Evolutionary conservation across 2,888 invertebrate genomes (phyloP).

Genomic region (Amphipyra berbera): DNA sequence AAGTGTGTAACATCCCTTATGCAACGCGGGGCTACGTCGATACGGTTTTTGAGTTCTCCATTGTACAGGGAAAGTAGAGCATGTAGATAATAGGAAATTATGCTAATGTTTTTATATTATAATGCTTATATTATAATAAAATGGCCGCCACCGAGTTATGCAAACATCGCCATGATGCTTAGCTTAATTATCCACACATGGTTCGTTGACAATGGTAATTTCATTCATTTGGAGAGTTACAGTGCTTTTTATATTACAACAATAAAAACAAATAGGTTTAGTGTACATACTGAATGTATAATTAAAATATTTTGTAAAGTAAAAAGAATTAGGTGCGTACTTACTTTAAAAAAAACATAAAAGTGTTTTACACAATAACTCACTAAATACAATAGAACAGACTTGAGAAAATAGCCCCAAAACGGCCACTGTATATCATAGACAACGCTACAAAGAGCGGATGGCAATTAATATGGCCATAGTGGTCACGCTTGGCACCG

Average conservation of each 20-base stretch:
- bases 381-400: too few relatives aligned
- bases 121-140: conserved; percentile 37
- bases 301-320: too few relatives aligned
- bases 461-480: too few relatives aligned
- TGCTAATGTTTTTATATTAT: conserved; percentile 54
- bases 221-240: conserved; percentile 27
- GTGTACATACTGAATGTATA: background rate
- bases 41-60: conserved; percentile 64
- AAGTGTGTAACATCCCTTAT: conserved; percentile 53
- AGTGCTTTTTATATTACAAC: conserved; percentile 5
- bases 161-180: conserved; percentile 35
- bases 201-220: conserved; percentile 41
- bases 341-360: too few relatives aligned
- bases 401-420: too few relatives aligned
- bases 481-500: too few relatives aligned
- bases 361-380: too few relatives aligned
- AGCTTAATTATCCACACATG: conserved; percentile 42
- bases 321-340: too few relatives aligned
- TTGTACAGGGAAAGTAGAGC: conserved; percentile 73
- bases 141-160: conserved; percentile 30
- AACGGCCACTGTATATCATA: too few relatives aligned
- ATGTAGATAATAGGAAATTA: conserved; percentile 62
- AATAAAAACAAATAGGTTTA: background rate
- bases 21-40: conserved; percentile 51
- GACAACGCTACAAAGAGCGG: too few relatives aligned